A percentile compares a stretch with the other conserved stretches of the same genome.
phyloP scores from a whole-genome alignment of 2,888 invertebrate genomes.

The Folsomia candida region DNA sequence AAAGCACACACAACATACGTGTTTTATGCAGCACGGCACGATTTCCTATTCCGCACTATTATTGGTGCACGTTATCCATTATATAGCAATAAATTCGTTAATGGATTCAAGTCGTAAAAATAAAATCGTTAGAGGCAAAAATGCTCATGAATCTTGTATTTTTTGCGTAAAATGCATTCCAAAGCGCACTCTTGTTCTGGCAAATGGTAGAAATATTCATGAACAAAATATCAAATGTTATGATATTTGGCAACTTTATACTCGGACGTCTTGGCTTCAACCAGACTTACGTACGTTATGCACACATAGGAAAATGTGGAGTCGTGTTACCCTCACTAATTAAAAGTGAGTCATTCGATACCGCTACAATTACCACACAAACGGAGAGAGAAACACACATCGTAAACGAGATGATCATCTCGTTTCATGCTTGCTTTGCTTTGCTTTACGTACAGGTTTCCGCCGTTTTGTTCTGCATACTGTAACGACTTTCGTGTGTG shows the following conservation, averaged over 20 bases:
- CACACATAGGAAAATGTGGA: not conserved
- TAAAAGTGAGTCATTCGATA: not conserved
- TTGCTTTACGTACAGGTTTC: not conserved
- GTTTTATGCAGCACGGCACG: not conserved
- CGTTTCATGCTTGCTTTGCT: not conserved
- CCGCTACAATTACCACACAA: not conserved
- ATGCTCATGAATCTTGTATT: too few relatives aligned
- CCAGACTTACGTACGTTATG: not conserved
- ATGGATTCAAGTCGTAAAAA: not conserved
- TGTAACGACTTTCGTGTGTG: not conserved
- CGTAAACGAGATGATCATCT: not conserved
- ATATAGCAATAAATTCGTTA: not conserved
- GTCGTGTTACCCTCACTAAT: not conserved
- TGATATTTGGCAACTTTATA: not conserved
- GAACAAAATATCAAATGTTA: too few relatives aligned
- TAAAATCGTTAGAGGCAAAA: too few relatives aligned
- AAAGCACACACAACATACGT: not conserved
- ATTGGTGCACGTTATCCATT: not conserved
- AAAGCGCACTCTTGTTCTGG: too few relatives aligned
- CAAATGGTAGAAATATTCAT: too few relatives aligned
- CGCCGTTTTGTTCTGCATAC: not conserved
- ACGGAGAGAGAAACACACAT: not conserved
- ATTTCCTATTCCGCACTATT: not conserved
- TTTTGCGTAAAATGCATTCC: too few relatives aligned
- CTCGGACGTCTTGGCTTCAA: not conserved